Conservation (phyloP, 2,113 vertebrate genomes). For the Python bivittatus region DNA sequence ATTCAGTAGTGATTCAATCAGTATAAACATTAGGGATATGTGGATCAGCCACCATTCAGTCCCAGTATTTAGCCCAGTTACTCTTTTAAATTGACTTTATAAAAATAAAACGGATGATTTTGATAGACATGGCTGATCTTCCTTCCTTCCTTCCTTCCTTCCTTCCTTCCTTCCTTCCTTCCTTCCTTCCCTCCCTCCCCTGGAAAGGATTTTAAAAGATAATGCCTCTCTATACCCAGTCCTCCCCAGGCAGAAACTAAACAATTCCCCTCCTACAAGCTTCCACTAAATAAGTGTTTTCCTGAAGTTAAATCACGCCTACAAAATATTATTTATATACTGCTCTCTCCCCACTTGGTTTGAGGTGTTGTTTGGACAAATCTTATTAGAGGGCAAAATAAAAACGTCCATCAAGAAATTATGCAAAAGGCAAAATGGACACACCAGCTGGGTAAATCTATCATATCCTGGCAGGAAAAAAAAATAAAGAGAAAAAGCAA, state of each 20-base stretch:
- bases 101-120: not conserved
- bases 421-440: constrained; percentile 77
- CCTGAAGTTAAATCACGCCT: constrained; percentile 63
- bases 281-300: constrained; percentile 39
- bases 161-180: not conserved
- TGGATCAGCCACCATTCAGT: not conserved
- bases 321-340: constrained; percentile 72
- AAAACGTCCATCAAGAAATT: constrained; percentile 82
- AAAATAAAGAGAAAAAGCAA: constrained; percentile 35
- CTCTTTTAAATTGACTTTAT: not conserved
- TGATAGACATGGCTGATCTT: not conserved
- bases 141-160: not conserved
- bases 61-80: not conserved
- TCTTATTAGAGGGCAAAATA: constrained; percentile 80
- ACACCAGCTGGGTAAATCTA: constrained; percentile 94
- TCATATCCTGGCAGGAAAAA: constrained; percentile 78
- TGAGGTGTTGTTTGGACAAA: constrained; percentile 77
- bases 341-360: constrained; percentile 61
- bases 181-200: not conserved
- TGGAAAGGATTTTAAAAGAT: not conserved
- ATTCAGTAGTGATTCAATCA: not conserved
- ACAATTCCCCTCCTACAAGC: not conserved
- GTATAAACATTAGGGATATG: not conserved
- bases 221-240: not conserved
- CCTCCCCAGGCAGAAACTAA: not conserved